These are phyloP conservation scores for Oplegnathus fasciatus DNA, from an alignment of 2,113 vertebrate genomes.

Conservation along the genomic window DNA sequence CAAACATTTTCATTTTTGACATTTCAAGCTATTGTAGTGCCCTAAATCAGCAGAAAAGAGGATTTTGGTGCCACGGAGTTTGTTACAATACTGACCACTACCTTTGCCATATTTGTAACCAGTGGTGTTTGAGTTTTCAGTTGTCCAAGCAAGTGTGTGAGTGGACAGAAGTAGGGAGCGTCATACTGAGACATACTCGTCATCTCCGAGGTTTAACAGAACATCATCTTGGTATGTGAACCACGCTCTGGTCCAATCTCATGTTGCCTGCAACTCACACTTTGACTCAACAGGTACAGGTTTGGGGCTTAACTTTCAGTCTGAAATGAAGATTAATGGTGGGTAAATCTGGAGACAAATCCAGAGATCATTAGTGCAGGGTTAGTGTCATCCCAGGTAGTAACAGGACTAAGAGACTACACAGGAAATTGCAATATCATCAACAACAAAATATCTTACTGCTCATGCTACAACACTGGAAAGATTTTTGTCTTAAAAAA, in stretches of 20 bases:
- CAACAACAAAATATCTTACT: background rate
- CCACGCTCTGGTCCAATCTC: constrained; percentile 22
- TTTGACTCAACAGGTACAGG: constrained; percentile 42
- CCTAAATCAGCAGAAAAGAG: background rate
- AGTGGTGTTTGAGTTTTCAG: background rate
- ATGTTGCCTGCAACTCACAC: constrained; percentile 38
- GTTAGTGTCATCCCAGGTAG: background rate
- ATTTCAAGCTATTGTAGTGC: too few species aligned
- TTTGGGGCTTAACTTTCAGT: background rate
- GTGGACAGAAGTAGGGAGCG: constrained; percentile 1
- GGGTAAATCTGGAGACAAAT: constrained; percentile 21
- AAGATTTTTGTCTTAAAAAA: background rate
- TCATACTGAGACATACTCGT: constrained; percentile 46
- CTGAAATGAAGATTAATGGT: constrained; percentile 31
- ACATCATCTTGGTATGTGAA: constrained; percentile 61
- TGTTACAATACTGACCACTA: background rate
- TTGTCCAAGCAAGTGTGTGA: background rate
- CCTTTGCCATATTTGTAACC: background rate
- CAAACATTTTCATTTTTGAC: too few species aligned
- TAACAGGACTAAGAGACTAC: background rate
- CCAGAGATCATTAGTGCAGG: background rate
- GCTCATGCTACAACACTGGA: background rate
- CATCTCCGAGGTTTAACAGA: constrained; percentile 60
- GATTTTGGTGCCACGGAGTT: background rate
- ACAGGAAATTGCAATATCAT: background rate